These are phyloP conservation scores for Peromyscus eremicus DNA, from an alignment of 2,797 vertebrate species.

Conservation along the genomic window DNA sequence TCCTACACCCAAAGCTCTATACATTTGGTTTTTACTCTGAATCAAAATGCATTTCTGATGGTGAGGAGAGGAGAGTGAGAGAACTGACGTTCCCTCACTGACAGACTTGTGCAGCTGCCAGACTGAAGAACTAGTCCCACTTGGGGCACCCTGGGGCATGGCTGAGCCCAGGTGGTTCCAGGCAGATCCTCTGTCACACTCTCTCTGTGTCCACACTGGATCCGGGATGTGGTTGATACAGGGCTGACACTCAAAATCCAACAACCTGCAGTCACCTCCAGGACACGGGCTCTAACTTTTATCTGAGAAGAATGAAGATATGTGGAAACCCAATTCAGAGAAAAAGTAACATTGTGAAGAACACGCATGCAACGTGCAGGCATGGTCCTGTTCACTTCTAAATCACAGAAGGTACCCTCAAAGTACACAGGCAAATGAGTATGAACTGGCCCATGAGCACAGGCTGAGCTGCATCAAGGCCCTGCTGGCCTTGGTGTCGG, in stretches of 20 bases:
- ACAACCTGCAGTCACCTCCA: conserved; percentile 83
- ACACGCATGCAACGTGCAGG: background rate
- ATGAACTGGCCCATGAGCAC: background rate
- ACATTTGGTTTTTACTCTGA: conserved; percentile 95
- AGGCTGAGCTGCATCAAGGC: background rate
- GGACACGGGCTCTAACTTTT: conserved; percentile 87
- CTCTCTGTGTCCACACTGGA: conserved; percentile 82
- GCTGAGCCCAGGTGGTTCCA: conserved; percentile 77
- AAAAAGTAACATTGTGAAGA: background rate
- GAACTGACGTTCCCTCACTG: conserved; percentile 82
- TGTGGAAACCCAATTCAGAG: conserved; percentile 13
- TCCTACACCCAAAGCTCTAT: conserved; percentile 96
- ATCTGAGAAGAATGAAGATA: conserved; percentile 81
- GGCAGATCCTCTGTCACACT: conserved; percentile 77
- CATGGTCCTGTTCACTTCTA: background rate
- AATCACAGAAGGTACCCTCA: background rate
- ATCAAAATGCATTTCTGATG: conserved; percentile 84
- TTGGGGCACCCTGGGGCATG: conserved; percentile 69
- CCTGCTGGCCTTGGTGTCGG: background rate
- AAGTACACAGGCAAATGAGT: background rate
- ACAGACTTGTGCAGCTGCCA: conserved; percentile 87
- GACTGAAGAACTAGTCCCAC: conserved; percentile 84
- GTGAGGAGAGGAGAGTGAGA: conserved; percentile 83
- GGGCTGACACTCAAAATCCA: conserved; percentile 83
- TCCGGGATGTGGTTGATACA: conserved; percentile 76